Percentiles rank a stretch among this genome's conserved stretches.
These are phyloP conservation scores for Neosalanx taihuensis DNA, from an alignment of 2,797 vertebrate species.

Conservation along the genomic window DNA sequence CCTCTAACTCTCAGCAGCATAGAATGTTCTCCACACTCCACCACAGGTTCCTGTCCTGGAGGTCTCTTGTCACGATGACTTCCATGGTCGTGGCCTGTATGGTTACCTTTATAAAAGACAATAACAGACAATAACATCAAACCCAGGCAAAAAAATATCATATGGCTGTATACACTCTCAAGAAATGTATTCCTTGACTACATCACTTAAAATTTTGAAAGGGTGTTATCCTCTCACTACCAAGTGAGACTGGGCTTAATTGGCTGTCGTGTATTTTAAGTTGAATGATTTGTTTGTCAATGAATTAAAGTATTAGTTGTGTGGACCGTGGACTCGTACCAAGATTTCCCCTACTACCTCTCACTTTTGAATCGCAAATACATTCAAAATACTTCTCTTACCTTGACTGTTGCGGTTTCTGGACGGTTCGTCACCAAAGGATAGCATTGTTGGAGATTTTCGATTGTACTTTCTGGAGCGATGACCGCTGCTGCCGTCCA, in stretches of 20 bases:
- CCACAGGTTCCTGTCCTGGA: slow-evolving; percentile 56
- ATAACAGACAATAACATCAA: background rate
- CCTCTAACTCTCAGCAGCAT: slow-evolving; percentile 60
- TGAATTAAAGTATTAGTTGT: slow-evolving; percentile 14
- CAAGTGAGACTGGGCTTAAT: too few species aligned
- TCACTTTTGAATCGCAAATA: fast-evolving
- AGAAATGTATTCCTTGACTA: background rate
- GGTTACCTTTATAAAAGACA: too few species aligned
- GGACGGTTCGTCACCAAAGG: background rate
- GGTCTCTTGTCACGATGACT: slow-evolving; percentile 37
- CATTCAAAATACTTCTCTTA: background rate
- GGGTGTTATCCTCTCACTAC: too few species aligned
- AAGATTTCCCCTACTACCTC: slow-evolving; percentile 34
- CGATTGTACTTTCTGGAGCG: background rate
- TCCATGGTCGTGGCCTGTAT: too few species aligned
- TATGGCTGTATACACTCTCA: too few species aligned
- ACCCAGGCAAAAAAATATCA: background rate
- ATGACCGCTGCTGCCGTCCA: background rate
- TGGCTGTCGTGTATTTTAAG: too few species aligned
- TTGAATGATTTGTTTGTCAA: too few species aligned
- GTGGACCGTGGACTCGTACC: background rate
- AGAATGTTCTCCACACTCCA: slow-evolving; percentile 55
- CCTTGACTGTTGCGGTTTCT: background rate
- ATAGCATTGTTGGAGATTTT: slow-evolving; percentile 2
- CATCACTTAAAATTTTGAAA: too few species aligned